Conservation (phyloP, 2,888 invertebrate genomes). For the Slavum lentiscoides region DNA sequence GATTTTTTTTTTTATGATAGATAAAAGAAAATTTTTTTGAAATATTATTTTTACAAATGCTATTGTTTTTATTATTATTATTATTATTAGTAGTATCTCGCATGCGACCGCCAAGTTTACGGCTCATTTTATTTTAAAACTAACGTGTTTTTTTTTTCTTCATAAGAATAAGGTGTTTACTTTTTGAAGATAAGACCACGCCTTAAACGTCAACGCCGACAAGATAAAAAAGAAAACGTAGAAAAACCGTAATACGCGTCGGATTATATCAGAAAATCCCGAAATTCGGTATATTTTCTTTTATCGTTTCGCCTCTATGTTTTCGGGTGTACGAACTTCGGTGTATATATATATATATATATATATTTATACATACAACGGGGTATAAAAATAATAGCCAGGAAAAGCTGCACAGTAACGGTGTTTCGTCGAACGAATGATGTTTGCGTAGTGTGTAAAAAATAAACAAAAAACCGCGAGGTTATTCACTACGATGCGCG, state of each 20-base stretch:
- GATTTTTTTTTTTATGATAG: no score
- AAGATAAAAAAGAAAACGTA: neutral
- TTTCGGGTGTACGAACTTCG: neutral
- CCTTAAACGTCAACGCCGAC: neutral
- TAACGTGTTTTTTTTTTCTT: no score
- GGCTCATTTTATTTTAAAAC: no score
- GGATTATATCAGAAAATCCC: slow-evolving; percentile 22
- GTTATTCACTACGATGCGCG: no score
- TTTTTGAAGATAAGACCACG: neutral
- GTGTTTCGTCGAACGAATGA: slow-evolving; percentile 2
- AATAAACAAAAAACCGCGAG: neutral
- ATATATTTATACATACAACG: no score
- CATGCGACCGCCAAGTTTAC: no score
- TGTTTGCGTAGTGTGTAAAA: neutral
- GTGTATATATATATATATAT: neutral
- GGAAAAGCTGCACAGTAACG: neutral
- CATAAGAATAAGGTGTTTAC: neutral
- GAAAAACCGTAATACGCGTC: neutral
- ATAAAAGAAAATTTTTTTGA: no score
- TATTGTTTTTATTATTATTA: no score
- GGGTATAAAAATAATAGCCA: neutral
- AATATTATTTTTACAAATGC: no score
- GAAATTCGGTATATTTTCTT: neutral
- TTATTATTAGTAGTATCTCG: no score
- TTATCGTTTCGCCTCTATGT: neutral